Percentiles rank a stretch among this genome's conserved stretches.
Evolutionary conservation across 2,797 vertebrate species (phyloP).

Genomic region (Dendrocincla fuliginosa): DNA sequence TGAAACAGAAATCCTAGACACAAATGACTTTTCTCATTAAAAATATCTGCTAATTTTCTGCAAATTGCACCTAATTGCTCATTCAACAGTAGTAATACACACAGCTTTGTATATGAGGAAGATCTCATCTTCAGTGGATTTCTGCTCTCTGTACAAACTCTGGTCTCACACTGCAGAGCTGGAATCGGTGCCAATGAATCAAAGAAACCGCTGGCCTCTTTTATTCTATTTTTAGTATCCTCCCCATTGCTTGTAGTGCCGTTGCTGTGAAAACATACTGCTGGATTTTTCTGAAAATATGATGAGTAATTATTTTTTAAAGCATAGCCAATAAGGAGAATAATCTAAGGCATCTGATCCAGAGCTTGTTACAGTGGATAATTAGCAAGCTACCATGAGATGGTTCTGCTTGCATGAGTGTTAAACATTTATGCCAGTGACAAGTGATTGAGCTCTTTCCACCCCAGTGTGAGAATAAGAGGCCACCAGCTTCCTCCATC

Average conservation of each 20-base stretch:
- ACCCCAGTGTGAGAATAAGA: background rate
- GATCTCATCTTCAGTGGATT: background rate
- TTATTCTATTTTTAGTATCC: slow-evolving; percentile 5
- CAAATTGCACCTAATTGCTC: background rate
- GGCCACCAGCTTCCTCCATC: background rate
- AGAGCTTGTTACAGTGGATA: background rate
- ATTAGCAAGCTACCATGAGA: slow-evolving; percentile 17
- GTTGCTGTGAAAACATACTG: background rate
- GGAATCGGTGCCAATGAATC: background rate
- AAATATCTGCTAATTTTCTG: background rate
- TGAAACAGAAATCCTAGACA: slow-evolving; percentile 2
- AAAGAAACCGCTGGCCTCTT: background rate
- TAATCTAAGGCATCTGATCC: background rate
- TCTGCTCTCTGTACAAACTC: background rate
- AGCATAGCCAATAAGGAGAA: background rate
- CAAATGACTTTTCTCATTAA: background rate
- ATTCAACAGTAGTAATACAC: background rate
- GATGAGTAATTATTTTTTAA: slow-evolving; percentile 21
- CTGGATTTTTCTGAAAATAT: slow-evolving; percentile 4
- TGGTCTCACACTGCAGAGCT: background rate
- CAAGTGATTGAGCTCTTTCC: background rate
- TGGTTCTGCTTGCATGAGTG: background rate
- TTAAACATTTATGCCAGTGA: slow-evolving; percentile 37
- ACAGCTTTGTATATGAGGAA: background rate
- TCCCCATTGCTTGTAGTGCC: background rate